Percentiles rank a stretch among this genome's conserved stretches.
These are phyloP conservation scores for Thymelicus lineola DNA, from an alignment of 2,888 invertebrate genomes.

Conservation along the genomic window DNA sequence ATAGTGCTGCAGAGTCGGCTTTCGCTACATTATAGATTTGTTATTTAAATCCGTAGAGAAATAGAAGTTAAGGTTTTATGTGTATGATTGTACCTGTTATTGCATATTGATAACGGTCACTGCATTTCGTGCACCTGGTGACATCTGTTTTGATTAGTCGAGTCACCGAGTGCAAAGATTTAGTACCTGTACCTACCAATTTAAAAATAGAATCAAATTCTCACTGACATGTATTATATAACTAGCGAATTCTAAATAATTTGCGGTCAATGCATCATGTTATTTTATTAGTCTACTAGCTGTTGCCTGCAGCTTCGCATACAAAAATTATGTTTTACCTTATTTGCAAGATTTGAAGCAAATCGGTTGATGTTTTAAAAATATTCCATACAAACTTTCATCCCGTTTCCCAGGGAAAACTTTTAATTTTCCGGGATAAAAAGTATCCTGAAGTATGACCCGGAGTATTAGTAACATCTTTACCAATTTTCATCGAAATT, in stretches of 20 bases:
- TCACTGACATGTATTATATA: too few species aligned
- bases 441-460: too few species aligned
- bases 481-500: too few species aligned
- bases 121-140: conserved; percentile 32
- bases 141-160: conserved; percentile 12
- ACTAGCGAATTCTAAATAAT: background rate
- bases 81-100: conserved; percentile 32
- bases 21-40: background rate
- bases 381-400: too few species aligned
- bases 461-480: too few species aligned
- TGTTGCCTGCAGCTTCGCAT: too few species aligned
- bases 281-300: background rate
- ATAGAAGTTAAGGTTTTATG: conserved; percentile 37
- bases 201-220: background rate
- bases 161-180: conserved; percentile 4
- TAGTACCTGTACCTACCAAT: background rate
- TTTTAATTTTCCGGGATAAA: too few species aligned
- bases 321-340: too few species aligned
- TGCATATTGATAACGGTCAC: conserved; percentile 37
- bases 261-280: too few species aligned
- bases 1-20: background rate
- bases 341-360: too few species aligned
- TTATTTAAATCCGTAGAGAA: conserved; percentile 32
- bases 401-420: too few species aligned
- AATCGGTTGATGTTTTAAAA: too few species aligned